Percentiles rank a stretch among this genome's conserved stretches.
phyloP scores from a whole-genome alignment of 2,113 vertebrate genomes.

The Rafetus swinhoei region DNA sequence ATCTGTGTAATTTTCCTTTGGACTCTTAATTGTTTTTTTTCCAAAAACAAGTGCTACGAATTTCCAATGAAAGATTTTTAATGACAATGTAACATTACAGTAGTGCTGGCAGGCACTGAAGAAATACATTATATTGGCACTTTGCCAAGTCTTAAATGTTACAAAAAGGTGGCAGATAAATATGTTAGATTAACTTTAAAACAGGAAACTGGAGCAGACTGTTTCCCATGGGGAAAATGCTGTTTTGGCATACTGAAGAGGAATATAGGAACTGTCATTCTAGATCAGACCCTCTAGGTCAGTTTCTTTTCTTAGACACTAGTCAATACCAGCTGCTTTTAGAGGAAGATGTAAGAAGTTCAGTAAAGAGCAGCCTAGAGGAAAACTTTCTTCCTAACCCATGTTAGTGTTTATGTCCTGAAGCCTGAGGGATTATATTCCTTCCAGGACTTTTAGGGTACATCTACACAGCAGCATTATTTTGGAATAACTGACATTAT shows the following conservation, averaged over 20 bases:
- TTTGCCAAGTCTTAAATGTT: background rate
- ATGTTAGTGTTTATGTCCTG: background rate
- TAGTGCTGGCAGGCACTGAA: background rate
- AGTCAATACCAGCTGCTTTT: background rate
- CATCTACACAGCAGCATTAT: too few relatives aligned
- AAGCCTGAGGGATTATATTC: background rate
- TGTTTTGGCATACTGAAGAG: constrained; percentile 5
- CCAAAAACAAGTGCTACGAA: background rate
- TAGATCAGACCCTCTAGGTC: background rate
- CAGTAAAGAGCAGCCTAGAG: background rate
- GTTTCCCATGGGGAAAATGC: constrained; percentile 24
- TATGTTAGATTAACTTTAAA: constrained; percentile 19
- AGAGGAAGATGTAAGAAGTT: background rate
- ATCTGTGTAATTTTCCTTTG: background rate
- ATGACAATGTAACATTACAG: background rate
- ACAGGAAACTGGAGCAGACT: constrained; percentile 13
- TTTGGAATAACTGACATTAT: too few relatives aligned
- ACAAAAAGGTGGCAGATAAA: background rate
- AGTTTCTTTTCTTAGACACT: background rate
- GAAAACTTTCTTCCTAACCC: background rate
- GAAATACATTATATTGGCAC: background rate
- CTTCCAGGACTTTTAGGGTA: constrained; percentile 13
- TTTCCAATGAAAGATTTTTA: constrained; percentile 4
- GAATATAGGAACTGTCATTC: background rate
- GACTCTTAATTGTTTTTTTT: background rate